Evolutionary conservation across 1,140 invertebrate species (phyloP).

Genomic region (Liolophura sinensis): DNA sequence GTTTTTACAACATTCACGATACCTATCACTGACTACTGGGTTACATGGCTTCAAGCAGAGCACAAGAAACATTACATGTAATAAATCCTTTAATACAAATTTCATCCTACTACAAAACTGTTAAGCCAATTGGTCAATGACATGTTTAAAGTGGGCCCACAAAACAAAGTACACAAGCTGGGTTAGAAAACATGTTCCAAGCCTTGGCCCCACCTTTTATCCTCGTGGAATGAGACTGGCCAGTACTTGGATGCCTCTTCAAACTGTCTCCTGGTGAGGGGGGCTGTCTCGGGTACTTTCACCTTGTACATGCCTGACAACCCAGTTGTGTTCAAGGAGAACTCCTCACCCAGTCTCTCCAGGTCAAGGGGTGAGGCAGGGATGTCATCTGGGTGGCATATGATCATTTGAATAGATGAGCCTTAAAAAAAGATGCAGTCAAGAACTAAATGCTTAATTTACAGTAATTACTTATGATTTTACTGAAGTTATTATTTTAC

Average conservation of each 20-base stretch:
- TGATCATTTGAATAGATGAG: too few species aligned
- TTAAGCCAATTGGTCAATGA: background rate
- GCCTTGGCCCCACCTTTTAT: slow-evolving; percentile 62
- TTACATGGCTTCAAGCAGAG: too few species aligned
- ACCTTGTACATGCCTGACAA: slow-evolving; percentile 3
- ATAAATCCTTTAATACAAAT: background rate
- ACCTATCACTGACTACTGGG: too few species aligned
- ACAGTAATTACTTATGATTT: too few species aligned
- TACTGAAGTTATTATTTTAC: too few species aligned
- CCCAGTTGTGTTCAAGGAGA: too few species aligned
- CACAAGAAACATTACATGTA: background rate
- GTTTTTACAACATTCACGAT: too few species aligned
- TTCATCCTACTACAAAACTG: background rate
- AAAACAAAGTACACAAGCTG: background rate
- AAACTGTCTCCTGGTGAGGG: slow-evolving; percentile 72
- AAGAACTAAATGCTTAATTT: too few species aligned
- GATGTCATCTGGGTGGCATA: too few species aligned
- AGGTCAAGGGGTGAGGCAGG: too few species aligned
- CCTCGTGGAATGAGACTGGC: slow-evolving; percentile 77
- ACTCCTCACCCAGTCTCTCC: too few species aligned
- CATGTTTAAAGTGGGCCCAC: background rate
- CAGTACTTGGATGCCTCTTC: slow-evolving; percentile 68
- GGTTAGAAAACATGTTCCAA: background rate
- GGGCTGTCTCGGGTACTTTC: slow-evolving; percentile 66
- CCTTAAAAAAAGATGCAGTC: too few species aligned